Conservation (phyloP, 1,140 invertebrate species). For the Pygmarrhopalites habei region DNA sequence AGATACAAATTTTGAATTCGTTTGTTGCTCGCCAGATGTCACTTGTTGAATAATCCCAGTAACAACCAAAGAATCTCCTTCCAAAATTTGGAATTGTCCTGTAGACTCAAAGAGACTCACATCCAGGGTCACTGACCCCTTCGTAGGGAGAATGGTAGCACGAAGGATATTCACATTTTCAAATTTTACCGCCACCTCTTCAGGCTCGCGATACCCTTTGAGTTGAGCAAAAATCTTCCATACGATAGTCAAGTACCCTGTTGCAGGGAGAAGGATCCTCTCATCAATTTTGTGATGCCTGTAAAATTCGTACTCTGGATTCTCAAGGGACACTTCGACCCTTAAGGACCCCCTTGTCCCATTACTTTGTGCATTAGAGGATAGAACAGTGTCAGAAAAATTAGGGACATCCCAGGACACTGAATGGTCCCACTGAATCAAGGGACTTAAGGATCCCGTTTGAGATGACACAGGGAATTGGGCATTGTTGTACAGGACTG, state of each 20-base stretch:
- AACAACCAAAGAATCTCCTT: constrained; percentile 72
- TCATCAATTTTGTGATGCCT: constrained; percentile 91
- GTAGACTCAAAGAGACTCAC: constrained; percentile 79
- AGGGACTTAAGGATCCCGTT: constrained; percentile 10
- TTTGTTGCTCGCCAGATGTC: not conserved
- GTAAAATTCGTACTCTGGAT: constrained; percentile 43
- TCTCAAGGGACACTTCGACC: not conserved
- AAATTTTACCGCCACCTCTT: constrained; percentile 73
- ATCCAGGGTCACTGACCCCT: constrained; percentile 72
- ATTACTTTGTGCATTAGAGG: no score
- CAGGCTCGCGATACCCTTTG: constrained; percentile 57
- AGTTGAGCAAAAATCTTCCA: constrained; percentile 90
- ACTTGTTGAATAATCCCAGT: constrained; percentile 62
- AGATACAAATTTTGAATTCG: no score
- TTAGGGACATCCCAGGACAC: constrained; percentile 58
- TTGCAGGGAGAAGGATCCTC: constrained; percentile 87
- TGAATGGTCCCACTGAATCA: constrained; percentile 30
- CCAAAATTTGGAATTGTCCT: constrained; percentile 87
- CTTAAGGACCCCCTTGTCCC: no score
- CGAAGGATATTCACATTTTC: constrained; percentile 82
- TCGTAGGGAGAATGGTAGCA: constrained; percentile 84
- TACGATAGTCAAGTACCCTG: constrained; percentile 83
- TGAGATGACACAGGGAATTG: constrained; percentile 15
- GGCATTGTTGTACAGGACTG: constrained; percentile 9
- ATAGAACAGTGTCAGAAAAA: no score